A percentile compares a stretch with the other conserved stretches of the same genome.
phyloP scores from a whole-genome alignment of 2,888 invertebrate genomes.

The Pantelozetes paolii region DNA sequence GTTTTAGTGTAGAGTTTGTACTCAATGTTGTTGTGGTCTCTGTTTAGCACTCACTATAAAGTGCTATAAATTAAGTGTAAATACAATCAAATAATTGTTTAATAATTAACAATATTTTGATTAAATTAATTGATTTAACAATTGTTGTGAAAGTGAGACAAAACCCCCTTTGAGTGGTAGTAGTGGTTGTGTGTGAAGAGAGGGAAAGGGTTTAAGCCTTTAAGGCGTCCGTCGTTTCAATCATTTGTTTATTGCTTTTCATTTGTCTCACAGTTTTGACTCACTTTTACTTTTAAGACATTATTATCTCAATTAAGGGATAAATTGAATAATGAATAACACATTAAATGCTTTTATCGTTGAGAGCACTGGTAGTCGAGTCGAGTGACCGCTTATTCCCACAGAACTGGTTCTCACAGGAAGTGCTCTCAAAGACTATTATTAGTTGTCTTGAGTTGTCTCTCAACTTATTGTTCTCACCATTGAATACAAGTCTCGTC shows the following conservation, averaged over 20 bases:
- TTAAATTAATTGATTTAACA: too few species aligned
- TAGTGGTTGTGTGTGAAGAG: neutral
- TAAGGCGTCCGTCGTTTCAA: neutral
- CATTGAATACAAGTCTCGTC: constrained; percentile 10
- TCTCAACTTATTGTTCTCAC: neutral
- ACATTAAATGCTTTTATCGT: neutral
- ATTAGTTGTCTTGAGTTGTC: constrained; percentile 16
- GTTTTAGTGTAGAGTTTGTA: too few species aligned
- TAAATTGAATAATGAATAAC: neutral
- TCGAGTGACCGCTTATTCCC: constrained; percentile 3
- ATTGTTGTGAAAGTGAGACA: neutral
- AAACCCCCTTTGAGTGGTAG: neutral
- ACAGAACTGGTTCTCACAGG: constrained; percentile 32
- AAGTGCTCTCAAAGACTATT: constrained; percentile 18
- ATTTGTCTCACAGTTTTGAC: neutral
- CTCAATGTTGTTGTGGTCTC: too few species aligned
- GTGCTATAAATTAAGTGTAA: too few species aligned
- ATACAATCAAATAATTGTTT: too few species aligned
- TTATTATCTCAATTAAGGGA: neutral
- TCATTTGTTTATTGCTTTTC: neutral
- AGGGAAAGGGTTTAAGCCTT: neutral
- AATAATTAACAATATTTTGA: too few species aligned
- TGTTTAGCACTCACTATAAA: too few species aligned
- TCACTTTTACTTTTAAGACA: neutral
- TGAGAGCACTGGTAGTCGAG: neutral